phyloP scores from a whole-genome alignment of 2,797 vertebrate genomes.

The Kryptopterus vitreolus region DNA sequence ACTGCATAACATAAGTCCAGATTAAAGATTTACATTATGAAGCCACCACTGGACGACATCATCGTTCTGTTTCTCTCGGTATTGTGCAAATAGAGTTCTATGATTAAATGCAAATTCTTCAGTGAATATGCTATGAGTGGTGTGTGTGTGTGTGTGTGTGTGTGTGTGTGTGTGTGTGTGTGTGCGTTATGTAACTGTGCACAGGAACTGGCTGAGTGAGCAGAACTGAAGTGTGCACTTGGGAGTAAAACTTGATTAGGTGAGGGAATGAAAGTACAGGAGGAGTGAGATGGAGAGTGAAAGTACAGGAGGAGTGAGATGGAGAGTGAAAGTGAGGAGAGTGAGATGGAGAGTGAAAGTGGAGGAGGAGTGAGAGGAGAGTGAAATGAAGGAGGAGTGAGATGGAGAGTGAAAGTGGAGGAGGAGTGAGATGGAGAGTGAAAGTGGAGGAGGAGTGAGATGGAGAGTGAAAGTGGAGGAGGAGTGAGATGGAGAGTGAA shows the following conservation, averaged over 20 bases:
- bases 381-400: too few species aligned
- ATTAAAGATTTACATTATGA: background rate
- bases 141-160: constrained; percentile 7
- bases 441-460: too few species aligned
- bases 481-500: too few species aligned
- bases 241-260: constrained; percentile 15
- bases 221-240: constrained; percentile 3
- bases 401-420: too few species aligned
- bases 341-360: too few species aligned
- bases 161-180: background rate
- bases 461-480: too few species aligned
- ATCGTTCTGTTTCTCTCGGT: background rate
- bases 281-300: background rate
- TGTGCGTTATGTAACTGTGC: constrained; percentile 6
- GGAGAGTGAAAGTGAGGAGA: too few species aligned
- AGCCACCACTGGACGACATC: background rate
- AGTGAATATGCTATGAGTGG: background rate
- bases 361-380: too few species aligned
- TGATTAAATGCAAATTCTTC: constrained; percentile 1
- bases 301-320: too few species aligned
- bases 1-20: background rate
- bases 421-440: too few species aligned
- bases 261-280: background rate
- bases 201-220: constrained; percentile 4
- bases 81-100: background rate